These are phyloP conservation scores for Eudiplozoon nipponicum DNA, from an alignment of 2,888 invertebrate species.

Conservation along the genomic window DNA sequence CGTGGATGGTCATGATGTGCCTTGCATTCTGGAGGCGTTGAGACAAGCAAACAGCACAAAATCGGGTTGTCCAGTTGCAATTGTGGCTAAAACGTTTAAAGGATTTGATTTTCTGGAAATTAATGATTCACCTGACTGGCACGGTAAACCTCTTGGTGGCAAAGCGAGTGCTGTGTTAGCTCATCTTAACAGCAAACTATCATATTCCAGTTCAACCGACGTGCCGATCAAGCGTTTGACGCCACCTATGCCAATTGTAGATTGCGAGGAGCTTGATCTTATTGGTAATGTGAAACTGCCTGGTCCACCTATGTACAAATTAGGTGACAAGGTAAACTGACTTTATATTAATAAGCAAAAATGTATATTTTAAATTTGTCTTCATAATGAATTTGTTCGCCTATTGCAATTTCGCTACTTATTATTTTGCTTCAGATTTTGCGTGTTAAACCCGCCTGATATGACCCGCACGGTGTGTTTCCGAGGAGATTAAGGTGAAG, in stretches of 20 bases:
- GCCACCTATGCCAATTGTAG: constrained; percentile 6
- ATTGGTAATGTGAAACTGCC: constrained; percentile 41
- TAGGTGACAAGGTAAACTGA: constrained; percentile 26
- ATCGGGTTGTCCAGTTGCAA: constrained; percentile 52
- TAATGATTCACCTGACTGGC: constrained; percentile 76
- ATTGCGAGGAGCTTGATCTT: constrained; percentile 33
- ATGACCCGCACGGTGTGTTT: too few species aligned
- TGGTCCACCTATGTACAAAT: constrained; percentile 47
- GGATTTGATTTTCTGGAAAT: constrained; percentile 41
- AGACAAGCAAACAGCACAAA: constrained; percentile 37
- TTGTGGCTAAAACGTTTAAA: constrained; percentile 66
- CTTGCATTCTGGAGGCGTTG: constrained; percentile 52
- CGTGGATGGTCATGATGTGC: constrained; percentile 78
- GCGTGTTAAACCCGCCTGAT: too few species aligned
- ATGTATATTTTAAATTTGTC: too few species aligned
- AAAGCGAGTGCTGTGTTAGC: constrained; percentile 37
- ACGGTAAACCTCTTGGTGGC: constrained; percentile 68
- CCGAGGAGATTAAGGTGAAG: too few species aligned
- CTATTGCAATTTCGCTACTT: too few species aligned
- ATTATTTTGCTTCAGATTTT: too few species aligned
- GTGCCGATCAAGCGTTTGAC: constrained; percentile 7
- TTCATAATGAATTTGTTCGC: too few species aligned
- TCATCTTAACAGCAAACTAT: constrained; percentile 17
- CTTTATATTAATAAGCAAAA: constrained; percentile 4
- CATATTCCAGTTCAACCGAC: too few species aligned